These are phyloP conservation scores for Lepas anatifera DNA, from an alignment of 2,888 invertebrate species.

Conservation along the genomic window DNA sequence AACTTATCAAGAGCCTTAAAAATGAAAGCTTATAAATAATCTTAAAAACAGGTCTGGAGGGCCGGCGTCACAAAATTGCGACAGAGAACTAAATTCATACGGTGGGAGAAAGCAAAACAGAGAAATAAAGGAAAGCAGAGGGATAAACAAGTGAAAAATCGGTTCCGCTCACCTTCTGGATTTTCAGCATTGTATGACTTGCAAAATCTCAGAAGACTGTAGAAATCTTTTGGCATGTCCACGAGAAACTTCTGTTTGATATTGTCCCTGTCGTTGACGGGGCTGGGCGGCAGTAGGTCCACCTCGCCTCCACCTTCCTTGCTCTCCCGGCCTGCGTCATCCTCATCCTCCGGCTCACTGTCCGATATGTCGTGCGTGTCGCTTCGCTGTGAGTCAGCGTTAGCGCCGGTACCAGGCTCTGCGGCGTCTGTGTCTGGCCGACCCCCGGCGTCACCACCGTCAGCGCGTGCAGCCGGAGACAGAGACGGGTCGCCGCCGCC, in stretches of 20 bases:
- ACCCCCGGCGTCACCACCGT: neutral
- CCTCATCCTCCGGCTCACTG: too few species aligned
- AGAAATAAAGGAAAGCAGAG: neutral
- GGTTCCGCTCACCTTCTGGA: slow-evolving; percentile 36
- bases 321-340: slow-evolving; percentile 1
- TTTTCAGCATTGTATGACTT: slow-evolving; percentile 42
- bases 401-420: too few species aligned
- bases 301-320: slow-evolving; percentile 7
- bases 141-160: neutral
- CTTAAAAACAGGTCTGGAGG: neutral
- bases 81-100: neutral
- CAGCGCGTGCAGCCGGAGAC: neutral
- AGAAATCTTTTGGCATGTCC: slow-evolving; percentile 84
- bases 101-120: neutral
- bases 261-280: slow-evolving; percentile 40
- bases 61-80: neutral
- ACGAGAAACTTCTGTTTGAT: slow-evolving; percentile 64
- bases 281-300: slow-evolving; percentile 30
- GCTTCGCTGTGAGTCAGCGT: too few species aligned
- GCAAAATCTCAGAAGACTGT: slow-evolving; percentile 66
- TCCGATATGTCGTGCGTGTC: too few species aligned
- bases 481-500: neutral
- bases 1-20: slow-evolving; percentile 18
- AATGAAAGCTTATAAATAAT: slow-evolving; percentile 14
- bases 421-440: neutral